These are phyloP conservation scores for Drosophila micromelanica DNA, from an alignment of 1,140 invertebrate species.

Conservation along the genomic window DNA sequence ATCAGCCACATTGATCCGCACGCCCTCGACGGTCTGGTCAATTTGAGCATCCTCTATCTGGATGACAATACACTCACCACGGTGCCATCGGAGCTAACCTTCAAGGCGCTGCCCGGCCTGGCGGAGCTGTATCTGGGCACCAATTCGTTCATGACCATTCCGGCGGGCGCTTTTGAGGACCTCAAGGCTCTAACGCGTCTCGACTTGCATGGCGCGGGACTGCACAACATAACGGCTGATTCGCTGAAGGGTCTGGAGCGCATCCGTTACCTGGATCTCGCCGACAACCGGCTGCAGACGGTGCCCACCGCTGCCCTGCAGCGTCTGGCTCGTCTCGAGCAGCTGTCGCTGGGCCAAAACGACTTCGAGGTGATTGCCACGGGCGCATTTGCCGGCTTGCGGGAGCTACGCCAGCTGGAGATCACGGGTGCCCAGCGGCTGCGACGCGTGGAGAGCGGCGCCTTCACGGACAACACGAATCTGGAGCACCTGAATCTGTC, in stretches of 20 bases:
- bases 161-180: constrained; percentile 90
- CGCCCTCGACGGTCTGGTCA: constrained; percentile 91
- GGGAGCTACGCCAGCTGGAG: constrained; percentile 90
- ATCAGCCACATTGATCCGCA: constrained; percentile 91
- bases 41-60: constrained; percentile 91
- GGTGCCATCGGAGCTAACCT: constrained; percentile 89
- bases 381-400: constrained; percentile 90
- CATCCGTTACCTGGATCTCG: constrained; percentile 90
- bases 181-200: constrained; percentile 90
- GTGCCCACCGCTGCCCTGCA: constrained; percentile 91
- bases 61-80: constrained; percentile 93
- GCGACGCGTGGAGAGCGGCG: constrained; percentile 89
- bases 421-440: constrained; percentile 90
- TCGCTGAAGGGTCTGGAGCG: constrained; percentile 91
- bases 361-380: constrained; percentile 88
- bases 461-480: constrained; percentile 92
- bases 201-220: constrained; percentile 91
- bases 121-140: constrained; percentile 93
- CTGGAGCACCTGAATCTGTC: constrained; percentile 91
- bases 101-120: constrained; percentile 89
- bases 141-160: constrained; percentile 91
- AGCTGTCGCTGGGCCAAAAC: constrained; percentile 93
- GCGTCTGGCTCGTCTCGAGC: constrained; percentile 90
- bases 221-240: constrained; percentile 90
- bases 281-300: constrained; percentile 90